Conservation (phyloP, 2,888 invertebrate species). For the Tinea trinotella region DNA sequence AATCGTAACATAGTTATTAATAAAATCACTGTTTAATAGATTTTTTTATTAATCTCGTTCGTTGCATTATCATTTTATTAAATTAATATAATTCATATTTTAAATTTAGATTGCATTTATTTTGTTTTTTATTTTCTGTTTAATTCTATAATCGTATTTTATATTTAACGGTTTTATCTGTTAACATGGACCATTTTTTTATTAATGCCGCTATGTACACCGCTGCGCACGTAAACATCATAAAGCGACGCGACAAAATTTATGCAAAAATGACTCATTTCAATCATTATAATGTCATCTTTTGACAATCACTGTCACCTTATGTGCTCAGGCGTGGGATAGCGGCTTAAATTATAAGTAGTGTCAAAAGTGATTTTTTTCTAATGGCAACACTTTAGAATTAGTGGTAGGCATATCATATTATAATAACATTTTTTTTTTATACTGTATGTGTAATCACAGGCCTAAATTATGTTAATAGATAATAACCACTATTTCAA, state of each 20-base stretch:
- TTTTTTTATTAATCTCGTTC: conserved; percentile 47
- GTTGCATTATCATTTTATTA: conserved; percentile 60
- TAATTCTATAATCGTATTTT: conserved; percentile 47
- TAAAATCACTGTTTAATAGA: conserved; percentile 46
- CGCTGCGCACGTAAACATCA: too few species aligned
- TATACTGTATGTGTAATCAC: conserved; percentile 45
- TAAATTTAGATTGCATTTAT: conserved; percentile 63
- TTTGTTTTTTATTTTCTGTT: conserved; percentile 65
- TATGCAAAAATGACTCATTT: too few species aligned
- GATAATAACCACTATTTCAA: conserved; percentile 71
- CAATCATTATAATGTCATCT: too few species aligned
- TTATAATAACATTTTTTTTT: conserved; percentile 33
- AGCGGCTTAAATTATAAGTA: too few species aligned
- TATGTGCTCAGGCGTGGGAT: too few species aligned
- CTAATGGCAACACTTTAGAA: conserved; percentile 29
- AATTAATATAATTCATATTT: conserved; percentile 28
- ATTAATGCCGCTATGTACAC: too few species aligned
- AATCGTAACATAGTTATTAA: conserved; percentile 37
- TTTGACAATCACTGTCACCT: too few species aligned
- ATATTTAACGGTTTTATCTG: conserved; percentile 67
- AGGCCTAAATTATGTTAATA: conserved; percentile 69
- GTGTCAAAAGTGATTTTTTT: conserved; percentile 26
- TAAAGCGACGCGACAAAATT: too few species aligned
- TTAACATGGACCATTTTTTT: conserved; percentile 41
- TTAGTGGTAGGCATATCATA: conserved; percentile 63